Conservation (phyloP, 2,113 vertebrate species). For the Colaptes auratus region DNA sequence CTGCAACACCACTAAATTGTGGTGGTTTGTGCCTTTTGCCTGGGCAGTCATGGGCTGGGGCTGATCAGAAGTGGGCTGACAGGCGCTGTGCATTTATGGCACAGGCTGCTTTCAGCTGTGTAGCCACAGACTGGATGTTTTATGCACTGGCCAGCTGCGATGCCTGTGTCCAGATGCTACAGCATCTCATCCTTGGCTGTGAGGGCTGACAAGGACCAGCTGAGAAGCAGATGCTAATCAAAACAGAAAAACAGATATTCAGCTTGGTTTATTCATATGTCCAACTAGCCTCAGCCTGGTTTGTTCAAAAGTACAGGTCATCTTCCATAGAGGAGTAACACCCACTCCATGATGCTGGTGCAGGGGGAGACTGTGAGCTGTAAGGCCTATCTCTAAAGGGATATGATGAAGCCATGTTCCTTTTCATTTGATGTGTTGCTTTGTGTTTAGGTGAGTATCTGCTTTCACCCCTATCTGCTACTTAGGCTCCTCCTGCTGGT, state of each 20-base stretch:
- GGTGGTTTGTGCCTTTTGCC: fast-evolving
- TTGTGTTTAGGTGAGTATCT: not conserved
- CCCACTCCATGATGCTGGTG: not conserved
- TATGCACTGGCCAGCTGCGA: not conserved
- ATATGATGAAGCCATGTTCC: fast-evolving
- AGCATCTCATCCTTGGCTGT: not conserved
- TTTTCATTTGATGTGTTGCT: not conserved
- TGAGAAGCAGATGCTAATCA: constrained; percentile 9
- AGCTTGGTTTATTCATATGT: not conserved
- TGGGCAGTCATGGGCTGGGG: fast-evolving
- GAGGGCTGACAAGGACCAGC: constrained; percentile 3
- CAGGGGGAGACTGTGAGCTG: not conserved
- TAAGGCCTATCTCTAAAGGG: not conserved
- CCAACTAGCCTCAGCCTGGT: not conserved
- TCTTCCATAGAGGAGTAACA: not conserved
- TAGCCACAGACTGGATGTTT: not conserved
- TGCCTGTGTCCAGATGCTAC: not conserved
- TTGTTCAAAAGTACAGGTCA: not conserved
- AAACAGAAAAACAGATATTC: not conserved
- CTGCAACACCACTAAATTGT: not conserved
- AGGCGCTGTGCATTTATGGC: not conserved
- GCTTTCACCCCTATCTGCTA: not conserved
- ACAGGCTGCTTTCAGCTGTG: fast-evolving
- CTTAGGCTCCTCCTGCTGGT: not conserved
- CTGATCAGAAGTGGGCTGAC: not conserved